These are phyloP conservation scores for Marisa cornuarietis DNA, from an alignment of 1,140 invertebrate species.

Conservation along the genomic window DNA sequence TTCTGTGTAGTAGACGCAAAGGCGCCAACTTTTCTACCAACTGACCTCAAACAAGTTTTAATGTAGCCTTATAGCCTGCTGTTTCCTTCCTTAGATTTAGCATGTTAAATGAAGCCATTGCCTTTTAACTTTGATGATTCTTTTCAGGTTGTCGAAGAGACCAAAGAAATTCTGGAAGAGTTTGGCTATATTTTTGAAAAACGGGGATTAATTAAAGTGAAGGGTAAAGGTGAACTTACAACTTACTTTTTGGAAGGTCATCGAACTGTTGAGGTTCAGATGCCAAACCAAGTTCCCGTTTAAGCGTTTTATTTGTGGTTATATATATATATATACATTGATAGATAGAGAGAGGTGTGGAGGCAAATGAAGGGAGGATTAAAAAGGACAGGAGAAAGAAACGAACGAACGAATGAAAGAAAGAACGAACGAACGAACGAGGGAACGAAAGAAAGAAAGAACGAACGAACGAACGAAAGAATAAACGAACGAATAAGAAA, in stretches of 20 bases:
- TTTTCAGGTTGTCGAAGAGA: constrained; percentile 89
- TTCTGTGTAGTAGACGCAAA: too few relatives aligned
- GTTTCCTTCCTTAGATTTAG: background rate
- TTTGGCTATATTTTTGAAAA: constrained; percentile 93
- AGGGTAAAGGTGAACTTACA: constrained; percentile 94
- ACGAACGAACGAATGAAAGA: background rate
- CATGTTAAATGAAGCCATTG: background rate
- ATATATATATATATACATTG: background rate
- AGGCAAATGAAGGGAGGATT: background rate
- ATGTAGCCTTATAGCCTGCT: too few relatives aligned
- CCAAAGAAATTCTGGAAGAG: constrained; percentile 82
- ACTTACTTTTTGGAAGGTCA: constrained; percentile 82
- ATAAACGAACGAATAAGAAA: too few relatives aligned
- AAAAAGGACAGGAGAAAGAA: background rate
- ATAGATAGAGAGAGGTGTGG: background rate
- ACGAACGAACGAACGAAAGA: constrained; percentile 1
- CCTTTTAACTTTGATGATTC: background rate
- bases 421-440: background rate
- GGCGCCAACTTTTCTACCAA: too few relatives aligned
- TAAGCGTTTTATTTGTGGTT: background rate
- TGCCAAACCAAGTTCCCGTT: constrained; percentile 29
- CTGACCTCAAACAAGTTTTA: too few relatives aligned
- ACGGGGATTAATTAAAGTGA: constrained; percentile 89
- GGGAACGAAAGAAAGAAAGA: background rate
- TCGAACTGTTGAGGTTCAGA: background rate